Base-by-base conservation (phyloP, 2,113 vertebrate genomes). In the Halichoeres trimaculatus region DNA sequence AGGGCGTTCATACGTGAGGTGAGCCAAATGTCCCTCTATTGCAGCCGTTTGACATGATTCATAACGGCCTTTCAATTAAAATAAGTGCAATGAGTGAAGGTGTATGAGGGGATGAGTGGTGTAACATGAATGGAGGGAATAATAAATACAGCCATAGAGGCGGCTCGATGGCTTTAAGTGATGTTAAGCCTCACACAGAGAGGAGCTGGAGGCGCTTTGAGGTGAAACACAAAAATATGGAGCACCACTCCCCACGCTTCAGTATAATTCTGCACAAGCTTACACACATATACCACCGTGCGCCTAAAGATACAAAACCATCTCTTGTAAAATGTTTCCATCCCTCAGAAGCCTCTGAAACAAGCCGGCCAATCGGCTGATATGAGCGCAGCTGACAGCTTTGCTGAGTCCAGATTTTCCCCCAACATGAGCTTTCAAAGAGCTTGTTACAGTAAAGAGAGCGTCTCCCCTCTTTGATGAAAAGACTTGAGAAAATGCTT, bases 51-150 rank as follows among this genome's bases (percentile, higher is more conserved):
- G 63, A 38, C 61, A 62, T 86, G 68, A 83, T 77, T 86, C 47
- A 83, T 67, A 22, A 60, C 61, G 81, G 72, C 76, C 74, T 81
- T 90, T 86, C 79, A 80, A 87, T 91, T 87, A 90, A 80, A 85
- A 86, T 77, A 73, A 85, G 85, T 77, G 76, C 68, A 70, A 74
- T 56, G 76, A 81, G 74, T 62, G 72, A 80, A 72, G 40, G 74
- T 69, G 74, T 62, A 85, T 77, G 84, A 70, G 74, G 55, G 47
- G 81, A 73, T 40, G 43, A 83, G 74, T 53, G 68, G 74, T 73
- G 30, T 77, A 81, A 84, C 70, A 76, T 80, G 65, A 85, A 84
- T 34, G 47, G 55, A 75, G 53, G 68, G 65, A 55, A 68, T 77
- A 61, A 83, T 88, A 85, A 86, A 85, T 71, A 17, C 2, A 52